Percentiles rank a stretch among this genome's conserved stretches.
These are phyloP conservation scores for Teleogryllus occipitalis DNA, from an alignment of 1,140 invertebrate genomes.

Conservation along the genomic window DNA sequence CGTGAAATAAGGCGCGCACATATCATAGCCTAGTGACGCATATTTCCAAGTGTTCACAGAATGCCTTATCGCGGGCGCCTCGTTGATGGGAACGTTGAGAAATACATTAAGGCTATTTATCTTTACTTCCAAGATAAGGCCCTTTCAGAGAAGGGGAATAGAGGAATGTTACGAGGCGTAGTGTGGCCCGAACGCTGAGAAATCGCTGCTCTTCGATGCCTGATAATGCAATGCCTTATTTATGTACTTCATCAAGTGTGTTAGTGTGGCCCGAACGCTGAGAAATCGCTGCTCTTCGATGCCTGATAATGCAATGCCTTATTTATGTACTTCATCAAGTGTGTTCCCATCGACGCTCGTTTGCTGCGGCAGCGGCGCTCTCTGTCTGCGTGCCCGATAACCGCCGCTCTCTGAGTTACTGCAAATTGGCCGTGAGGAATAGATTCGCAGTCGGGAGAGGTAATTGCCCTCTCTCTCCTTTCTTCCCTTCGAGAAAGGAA, in stretches of 20 bases:
- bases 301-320: slow-evolving; percentile 1
- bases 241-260: slow-evolving; percentile 1
- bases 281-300: background rate
- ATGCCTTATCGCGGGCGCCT: background rate
- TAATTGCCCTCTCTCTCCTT: background rate
- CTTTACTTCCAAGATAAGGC: background rate
- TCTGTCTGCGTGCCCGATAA: background rate
- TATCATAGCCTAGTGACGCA: background rate
- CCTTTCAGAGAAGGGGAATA: background rate
- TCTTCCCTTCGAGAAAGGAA: background rate
- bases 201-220: background rate
- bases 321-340: slow-evolving; percentile 5
- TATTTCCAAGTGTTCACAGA: background rate
- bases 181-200: background rate
- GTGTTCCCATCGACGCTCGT: background rate
- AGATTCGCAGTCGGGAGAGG: background rate
- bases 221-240: slow-evolving; percentile 5
- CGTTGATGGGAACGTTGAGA: background rate
- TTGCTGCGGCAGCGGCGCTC: background rate
- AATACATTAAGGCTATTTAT: slow-evolving; percentile 6
- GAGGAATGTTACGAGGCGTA: background rate
- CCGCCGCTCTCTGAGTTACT: background rate
- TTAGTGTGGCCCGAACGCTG: no score
- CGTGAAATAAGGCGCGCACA: background rate
- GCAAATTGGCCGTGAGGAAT: background rate